These are phyloP conservation scores for Nannobrachium achirus DNA, from an alignment of 2,113 vertebrate genomes.

Conservation along the genomic window DNA sequence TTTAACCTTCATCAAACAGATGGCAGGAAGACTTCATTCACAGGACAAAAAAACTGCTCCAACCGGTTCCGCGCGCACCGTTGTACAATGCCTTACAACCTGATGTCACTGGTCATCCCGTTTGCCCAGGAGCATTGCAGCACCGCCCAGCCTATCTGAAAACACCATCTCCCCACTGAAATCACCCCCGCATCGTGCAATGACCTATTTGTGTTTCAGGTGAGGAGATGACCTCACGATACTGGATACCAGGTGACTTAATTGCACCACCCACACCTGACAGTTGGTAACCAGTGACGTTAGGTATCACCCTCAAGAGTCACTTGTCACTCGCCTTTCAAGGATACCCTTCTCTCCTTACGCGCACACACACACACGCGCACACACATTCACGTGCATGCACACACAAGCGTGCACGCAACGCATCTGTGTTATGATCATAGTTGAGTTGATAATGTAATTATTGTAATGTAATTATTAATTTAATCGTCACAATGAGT, in stretches of 20 bases:
- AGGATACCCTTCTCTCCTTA: constrained; percentile 19
- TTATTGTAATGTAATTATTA: background rate
- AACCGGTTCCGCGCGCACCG: no score
- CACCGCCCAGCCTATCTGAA: background rate
- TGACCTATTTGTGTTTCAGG: constrained; percentile 28
- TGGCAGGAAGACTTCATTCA: no score
- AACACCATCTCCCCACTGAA: background rate
- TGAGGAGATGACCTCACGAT: constrained; percentile 20
- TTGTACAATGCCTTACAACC: background rate
- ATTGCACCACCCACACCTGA: constrained; percentile 26
- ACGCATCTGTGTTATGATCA: no score
- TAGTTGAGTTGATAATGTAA: constrained; percentile 25
- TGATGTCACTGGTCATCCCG: background rate
- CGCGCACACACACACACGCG: no score
- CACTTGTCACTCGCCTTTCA: background rate
- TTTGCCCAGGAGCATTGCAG: background rate
- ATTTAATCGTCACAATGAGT: no score
- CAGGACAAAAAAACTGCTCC: no score
- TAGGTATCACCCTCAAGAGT: constrained; percentile 12
- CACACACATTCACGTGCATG: no score
- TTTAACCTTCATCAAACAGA: no score
- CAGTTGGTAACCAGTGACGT: constrained; percentile 1
- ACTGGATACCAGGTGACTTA: constrained; percentile 42
- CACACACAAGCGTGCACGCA: no score
- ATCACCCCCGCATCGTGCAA: background rate